Evolutionary conservation across 2,797 vertebrate genomes (phyloP).

Genomic region (Neosalanx taihuensis): DNA sequence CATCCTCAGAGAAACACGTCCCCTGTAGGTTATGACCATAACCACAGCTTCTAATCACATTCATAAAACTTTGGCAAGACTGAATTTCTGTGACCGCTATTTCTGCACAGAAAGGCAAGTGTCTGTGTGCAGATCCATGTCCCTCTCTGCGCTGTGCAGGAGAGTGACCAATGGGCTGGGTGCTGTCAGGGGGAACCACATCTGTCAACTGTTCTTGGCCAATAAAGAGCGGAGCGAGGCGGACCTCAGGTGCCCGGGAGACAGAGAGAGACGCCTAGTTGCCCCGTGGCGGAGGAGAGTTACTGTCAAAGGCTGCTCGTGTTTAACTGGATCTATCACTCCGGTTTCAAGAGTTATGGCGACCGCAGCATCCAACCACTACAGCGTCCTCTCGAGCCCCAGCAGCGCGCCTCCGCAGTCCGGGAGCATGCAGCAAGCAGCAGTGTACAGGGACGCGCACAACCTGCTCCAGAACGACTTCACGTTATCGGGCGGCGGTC

Average conservation of each 20-base stretch:
- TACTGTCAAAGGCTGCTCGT: slow-evolving; percentile 90
- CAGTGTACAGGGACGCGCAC: slow-evolving; percentile 91
- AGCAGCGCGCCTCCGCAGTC: slow-evolving; percentile 88
- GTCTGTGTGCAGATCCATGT: not conserved
- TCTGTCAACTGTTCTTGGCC: slow-evolving; percentile 88
- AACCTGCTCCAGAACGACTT: slow-evolving; percentile 92
- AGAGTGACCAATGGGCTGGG: slow-evolving; percentile 82
- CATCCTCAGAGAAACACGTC: too few relatives aligned
- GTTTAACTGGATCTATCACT: slow-evolving; percentile 85
- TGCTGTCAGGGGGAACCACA: slow-evolving; percentile 91
- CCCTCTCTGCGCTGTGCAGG: slow-evolving; percentile 47
- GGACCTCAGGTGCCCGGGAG: slow-evolving; percentile 85
- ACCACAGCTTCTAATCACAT: not conserved
- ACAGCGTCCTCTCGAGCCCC: slow-evolving; percentile 86
- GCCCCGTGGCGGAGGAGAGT: slow-evolving; percentile 85
- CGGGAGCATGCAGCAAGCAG: slow-evolving; percentile 91
- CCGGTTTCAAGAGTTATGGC: slow-evolving; percentile 91
- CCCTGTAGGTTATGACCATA: too few relatives aligned
- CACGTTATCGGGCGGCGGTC: slow-evolving; percentile 84
- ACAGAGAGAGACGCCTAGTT: slow-evolving; percentile 74
- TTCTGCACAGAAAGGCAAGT: not conserved
- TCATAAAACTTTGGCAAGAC: not conserved
- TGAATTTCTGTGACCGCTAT: not conserved
- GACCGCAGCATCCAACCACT: slow-evolving; percentile 97
- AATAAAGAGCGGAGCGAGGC: slow-evolving; percentile 89